Conservation (phyloP, 2,797 vertebrate genomes). For the Phoebastria nigripes region DNA sequence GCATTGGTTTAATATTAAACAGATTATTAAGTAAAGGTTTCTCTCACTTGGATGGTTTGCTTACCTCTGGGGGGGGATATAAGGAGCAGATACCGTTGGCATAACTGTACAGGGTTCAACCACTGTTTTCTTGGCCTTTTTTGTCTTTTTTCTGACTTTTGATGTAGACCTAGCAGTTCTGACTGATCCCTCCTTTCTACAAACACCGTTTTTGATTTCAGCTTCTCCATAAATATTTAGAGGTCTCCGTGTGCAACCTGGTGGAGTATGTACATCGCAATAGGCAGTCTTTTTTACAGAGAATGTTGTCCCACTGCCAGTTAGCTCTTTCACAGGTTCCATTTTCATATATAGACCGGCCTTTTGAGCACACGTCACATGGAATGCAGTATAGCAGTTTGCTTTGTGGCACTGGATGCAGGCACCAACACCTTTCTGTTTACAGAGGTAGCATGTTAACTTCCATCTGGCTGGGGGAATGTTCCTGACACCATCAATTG, state of each 20-base stretch:
- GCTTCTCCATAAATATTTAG: conserved; percentile 88
- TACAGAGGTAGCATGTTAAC: conserved; percentile 98
- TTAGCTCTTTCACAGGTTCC: conserved; percentile 92
- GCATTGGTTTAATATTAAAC: not conserved
- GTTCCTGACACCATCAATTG: conserved; percentile 92
- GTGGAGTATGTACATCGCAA: conserved; percentile 88
- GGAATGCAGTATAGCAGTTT: conserved; percentile 98
- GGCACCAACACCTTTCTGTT: conserved; percentile 93
- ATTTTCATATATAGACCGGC: conserved; percentile 97
- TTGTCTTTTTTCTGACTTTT: conserved; percentile 86
- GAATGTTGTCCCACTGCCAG: conserved; percentile 83
- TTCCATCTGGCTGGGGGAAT: conserved; percentile 97
- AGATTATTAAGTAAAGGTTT: not conserved
- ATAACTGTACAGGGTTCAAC: conserved; percentile 79
- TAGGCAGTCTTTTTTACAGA: conserved; percentile 97
- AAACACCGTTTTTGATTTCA: conserved; percentile 87
- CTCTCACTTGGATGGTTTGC: not conserved
- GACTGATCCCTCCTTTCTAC: conserved; percentile 78
- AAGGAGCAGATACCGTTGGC: conserved; percentile 81
- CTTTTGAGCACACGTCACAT: conserved; percentile 94
- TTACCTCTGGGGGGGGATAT: conserved; percentile 92
- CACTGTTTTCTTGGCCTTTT: conserved; percentile 83
- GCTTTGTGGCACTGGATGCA: conserved; percentile 99
- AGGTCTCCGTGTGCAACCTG: conserved; percentile 85
- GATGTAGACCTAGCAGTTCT: conserved; percentile 76